These are phyloP conservation scores for Gephyroberyx darwinii DNA, from an alignment of 2,797 vertebrate species.

Conservation along the genomic window DNA sequence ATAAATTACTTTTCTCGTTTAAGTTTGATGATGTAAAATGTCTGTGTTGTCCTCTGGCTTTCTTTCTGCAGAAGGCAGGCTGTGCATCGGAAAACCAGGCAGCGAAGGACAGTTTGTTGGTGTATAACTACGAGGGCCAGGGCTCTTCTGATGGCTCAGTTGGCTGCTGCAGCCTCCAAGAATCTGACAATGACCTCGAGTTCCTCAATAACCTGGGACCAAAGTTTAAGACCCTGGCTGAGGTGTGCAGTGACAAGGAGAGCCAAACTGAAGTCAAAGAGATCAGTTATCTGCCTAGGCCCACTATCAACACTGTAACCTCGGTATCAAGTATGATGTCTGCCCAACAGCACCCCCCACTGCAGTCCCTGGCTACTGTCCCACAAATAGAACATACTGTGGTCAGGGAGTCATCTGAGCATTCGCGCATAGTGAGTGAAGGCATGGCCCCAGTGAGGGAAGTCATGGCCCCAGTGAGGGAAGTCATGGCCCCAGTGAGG, in stretches of 20 bases:
- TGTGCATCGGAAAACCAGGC: slow-evolving; percentile 68
- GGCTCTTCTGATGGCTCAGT: slow-evolving; percentile 85
- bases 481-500: slow-evolving; percentile 26
- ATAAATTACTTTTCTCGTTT: neutral
- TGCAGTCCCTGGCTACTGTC: neutral
- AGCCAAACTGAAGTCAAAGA: slow-evolving; percentile 46
- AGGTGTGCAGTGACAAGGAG: slow-evolving; percentile 74
- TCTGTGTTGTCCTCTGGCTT: neutral
- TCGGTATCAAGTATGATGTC: slow-evolving; percentile 18
- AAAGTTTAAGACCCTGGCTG: slow-evolving; percentile 93
- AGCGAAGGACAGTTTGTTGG: slow-evolving; percentile 79
- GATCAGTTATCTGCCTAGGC: slow-evolving; percentile 19
- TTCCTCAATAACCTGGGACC: slow-evolving; percentile 89
- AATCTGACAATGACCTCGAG: slow-evolving; percentile 81
- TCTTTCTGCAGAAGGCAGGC: slow-evolving; percentile 78
- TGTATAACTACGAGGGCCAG: slow-evolving; percentile 85
- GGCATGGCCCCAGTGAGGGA: slow-evolving; percentile 10
- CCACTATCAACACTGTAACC: slow-evolving; percentile 29
- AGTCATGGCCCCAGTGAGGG: neutral
- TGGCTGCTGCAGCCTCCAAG: slow-evolving; percentile 87
- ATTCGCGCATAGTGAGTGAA: slow-evolving; percentile 39
- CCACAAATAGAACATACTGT: slow-evolving; percentile 27
- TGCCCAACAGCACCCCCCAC: slow-evolving; percentile 11
- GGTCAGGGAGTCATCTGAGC: slow-evolving; percentile 39
- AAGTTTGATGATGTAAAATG: neutral